Evolutionary conservation across 2,113 vertebrate genomes (phyloP).

Genomic region (Anser cygnoides): DNA sequence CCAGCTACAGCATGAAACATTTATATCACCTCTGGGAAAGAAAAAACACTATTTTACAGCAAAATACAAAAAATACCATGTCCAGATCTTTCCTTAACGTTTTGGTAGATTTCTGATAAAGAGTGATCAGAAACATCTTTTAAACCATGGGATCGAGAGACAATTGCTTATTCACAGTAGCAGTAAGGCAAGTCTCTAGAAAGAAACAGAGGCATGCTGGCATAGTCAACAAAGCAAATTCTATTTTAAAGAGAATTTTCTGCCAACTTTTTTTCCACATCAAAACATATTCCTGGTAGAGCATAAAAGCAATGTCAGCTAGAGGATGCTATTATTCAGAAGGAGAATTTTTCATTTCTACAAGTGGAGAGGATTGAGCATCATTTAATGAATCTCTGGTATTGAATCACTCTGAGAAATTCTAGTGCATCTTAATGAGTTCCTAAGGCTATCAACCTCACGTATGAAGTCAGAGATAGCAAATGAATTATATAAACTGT

Average conservation of each 20-base stretch:
- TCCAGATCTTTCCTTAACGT: neutral
- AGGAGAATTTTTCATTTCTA: neutral
- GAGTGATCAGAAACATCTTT: neutral
- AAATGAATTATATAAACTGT: neutral
- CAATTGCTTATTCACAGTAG: neutral
- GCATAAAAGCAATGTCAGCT: neutral
- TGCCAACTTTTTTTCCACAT: neutral
- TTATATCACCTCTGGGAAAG: neutral
- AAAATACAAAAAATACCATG: neutral
- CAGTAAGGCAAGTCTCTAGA: neutral
- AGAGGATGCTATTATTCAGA: neutral
- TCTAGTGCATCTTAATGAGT: neutral
- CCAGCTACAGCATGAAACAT: neutral
- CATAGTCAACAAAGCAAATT: neutral
- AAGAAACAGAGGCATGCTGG: neutral
- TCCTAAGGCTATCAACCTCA: neutral
- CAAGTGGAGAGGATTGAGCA: neutral
- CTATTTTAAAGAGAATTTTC: neutral
- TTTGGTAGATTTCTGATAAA: neutral
- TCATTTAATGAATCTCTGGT: neutral
- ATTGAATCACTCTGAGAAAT: neutral
- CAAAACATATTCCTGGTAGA: neutral
- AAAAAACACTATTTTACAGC: neutral
- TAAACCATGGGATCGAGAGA: neutral
- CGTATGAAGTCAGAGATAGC: neutral